Evolutionary conservation across 2,888 invertebrate genomes (phyloP).

Genomic region (Ichneumoninae sp.): DNA sequence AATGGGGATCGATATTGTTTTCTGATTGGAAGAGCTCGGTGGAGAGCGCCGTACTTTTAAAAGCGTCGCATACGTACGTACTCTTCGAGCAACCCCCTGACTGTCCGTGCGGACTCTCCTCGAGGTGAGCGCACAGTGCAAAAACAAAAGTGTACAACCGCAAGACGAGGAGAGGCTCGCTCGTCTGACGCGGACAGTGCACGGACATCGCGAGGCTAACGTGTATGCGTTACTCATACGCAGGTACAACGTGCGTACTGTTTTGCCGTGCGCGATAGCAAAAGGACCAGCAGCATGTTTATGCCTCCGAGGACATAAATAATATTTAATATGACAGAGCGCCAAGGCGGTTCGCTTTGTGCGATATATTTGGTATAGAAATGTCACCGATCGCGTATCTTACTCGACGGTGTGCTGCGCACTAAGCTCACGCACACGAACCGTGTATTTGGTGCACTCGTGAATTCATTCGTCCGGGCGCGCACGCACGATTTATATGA

Average conservation of each 20-base stretch:
- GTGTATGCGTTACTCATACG: constrained; percentile 15
- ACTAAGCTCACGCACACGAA: constrained; percentile 2
- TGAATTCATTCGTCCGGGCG: constrained; percentile 20
- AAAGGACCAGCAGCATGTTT: constrained; percentile 70
- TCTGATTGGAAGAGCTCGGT: constrained; percentile 79
- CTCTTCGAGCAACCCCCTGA: constrained; percentile 44
- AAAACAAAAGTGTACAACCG: constrained; percentile 20
- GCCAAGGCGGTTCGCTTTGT: constrained; percentile 79
- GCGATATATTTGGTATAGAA: constrained; percentile 84
- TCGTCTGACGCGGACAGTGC: constrained; percentile 57
- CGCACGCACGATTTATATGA: not conserved
- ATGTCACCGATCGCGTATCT: constrained; percentile 83
- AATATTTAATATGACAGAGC: constrained; percentile 84
- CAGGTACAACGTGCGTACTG: constrained; percentile 35
- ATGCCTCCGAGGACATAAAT: constrained; percentile 80
- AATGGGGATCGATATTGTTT: constrained; percentile 84
- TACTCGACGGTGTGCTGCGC: constrained; percentile 60
- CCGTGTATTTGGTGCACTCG: constrained; percentile 24
- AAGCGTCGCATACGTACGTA: constrained; percentile 2
- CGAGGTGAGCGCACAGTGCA: constrained; percentile 20
- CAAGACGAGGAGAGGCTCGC: constrained; percentile 21
- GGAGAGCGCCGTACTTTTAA: constrained; percentile 67
- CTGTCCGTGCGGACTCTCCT: constrained; percentile 40
- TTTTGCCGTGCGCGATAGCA: constrained; percentile 35
- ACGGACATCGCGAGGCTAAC: not conserved